Percentiles rank a stretch among this genome's conserved stretches.
These are phyloP conservation scores for Troilus luridus DNA, from an alignment of 2,888 invertebrate genomes.

Conservation along the genomic window DNA sequence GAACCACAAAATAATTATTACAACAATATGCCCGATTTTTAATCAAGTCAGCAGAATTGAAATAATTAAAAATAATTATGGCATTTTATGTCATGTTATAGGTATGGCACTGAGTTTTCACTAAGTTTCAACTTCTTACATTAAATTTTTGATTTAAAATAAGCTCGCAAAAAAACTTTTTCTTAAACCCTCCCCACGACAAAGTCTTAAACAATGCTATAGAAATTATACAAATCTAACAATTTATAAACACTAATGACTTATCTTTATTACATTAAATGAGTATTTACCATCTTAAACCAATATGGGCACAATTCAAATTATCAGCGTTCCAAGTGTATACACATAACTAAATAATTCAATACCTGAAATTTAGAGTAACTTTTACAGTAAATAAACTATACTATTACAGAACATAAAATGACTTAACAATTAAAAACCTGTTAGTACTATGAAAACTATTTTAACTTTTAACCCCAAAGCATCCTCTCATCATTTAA, in stretches of 20 bases:
- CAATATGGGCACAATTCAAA: slow-evolving; percentile 56
- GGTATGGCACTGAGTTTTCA: slow-evolving; percentile 64
- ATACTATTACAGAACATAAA: slow-evolving; percentile 49
- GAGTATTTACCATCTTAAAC: slow-evolving; percentile 57
- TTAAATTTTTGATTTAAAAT: slow-evolving; percentile 62
- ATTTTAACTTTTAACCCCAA: slow-evolving; percentile 59
- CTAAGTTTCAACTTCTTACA: slow-evolving; percentile 47
- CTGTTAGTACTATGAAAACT: slow-evolving; percentile 58
- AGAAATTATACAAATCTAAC: slow-evolving; percentile 59
- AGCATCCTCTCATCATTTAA: slow-evolving; percentile 59
- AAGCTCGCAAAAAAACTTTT: slow-evolving; percentile 61
- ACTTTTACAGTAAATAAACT: slow-evolving; percentile 48
- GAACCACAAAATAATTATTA: slow-evolving; percentile 66
- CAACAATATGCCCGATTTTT: slow-evolving; percentile 45
- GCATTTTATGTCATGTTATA: slow-evolving; percentile 61
- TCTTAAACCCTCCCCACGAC: slow-evolving; percentile 48
- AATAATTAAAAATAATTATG: slow-evolving; percentile 59
- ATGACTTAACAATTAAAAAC: slow-evolving; percentile 54
- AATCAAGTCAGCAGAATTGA: slow-evolving; percentile 43
- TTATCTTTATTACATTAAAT: slow-evolving; percentile 58
- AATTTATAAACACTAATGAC: slow-evolving; percentile 57
- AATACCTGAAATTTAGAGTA: slow-evolving; percentile 55
- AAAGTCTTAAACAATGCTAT: slow-evolving; percentile 53
- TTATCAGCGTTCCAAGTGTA: slow-evolving; percentile 17
- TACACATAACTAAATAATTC: slow-evolving; percentile 44